Percentiles rank a stretch among this genome's conserved stretches.
Conservation (phyloP, 2,888 invertebrate species). For the Heteromurus nitidus region DNA sequence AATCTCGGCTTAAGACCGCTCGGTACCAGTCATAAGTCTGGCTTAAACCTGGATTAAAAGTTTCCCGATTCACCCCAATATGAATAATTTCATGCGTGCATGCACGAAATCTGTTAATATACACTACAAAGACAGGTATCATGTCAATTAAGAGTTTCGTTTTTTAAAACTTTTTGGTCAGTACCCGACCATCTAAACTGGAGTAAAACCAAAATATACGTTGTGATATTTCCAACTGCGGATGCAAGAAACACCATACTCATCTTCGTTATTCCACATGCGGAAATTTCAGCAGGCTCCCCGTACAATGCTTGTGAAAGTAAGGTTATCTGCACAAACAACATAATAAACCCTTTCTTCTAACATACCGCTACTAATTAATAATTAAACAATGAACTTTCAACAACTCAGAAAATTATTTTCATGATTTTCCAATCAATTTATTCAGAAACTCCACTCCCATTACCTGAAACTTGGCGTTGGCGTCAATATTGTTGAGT, state of each 20-base stretch:
- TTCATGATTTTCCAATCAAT: too few species aligned
- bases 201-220: slow-evolving; percentile 36
- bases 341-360: neutral
- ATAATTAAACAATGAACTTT: too few species aligned
- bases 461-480: slow-evolving; percentile 31
- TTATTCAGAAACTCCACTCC: too few species aligned
- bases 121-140: neutral
- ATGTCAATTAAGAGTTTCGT: neutral
- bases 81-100: too few species aligned
- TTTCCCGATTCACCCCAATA: too few species aligned
- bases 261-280: slow-evolving; percentile 34
- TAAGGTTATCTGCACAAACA: slow-evolving; percentile 21
- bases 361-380: too few species aligned
- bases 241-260: slow-evolving; percentile 39
- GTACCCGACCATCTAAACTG: slow-evolving; percentile 23
- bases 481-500: neutral
- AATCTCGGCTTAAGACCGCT: too few species aligned
- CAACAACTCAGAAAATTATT: too few species aligned
- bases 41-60: too few species aligned
- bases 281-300: slow-evolving; percentile 25
- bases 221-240: slow-evolving; percentile 27
- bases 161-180: neutral
- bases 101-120: too few species aligned
- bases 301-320: slow-evolving; percentile 16
- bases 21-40: too few species aligned